A percentile compares a stretch with the other conserved stretches of the same genome.
phyloP scores from a whole-genome alignment of 1,140 invertebrate species.

The Cotesia vestalis region DNA sequence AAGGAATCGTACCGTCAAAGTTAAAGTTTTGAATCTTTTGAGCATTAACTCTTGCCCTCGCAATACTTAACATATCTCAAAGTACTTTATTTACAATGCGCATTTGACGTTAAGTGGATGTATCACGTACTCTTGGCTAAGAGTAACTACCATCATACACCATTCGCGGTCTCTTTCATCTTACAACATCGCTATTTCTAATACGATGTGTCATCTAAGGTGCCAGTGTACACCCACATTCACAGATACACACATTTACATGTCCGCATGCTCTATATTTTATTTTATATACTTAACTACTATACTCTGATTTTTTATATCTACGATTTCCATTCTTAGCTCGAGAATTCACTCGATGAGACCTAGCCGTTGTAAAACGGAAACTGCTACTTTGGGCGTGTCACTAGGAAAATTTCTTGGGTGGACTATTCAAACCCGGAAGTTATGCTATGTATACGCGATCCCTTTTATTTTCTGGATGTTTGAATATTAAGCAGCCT shows the following conservation, averaged over 20 bases:
- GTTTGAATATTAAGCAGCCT: neutral
- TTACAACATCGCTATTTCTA: slow-evolving; percentile 14
- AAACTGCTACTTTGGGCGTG: slow-evolving; percentile 24
- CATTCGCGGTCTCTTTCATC: slow-evolving; percentile 28
- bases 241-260: neutral
- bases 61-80: neutral
- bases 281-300: too few relatives aligned
- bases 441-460: neutral
- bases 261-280: neutral
- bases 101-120: slow-evolving; percentile 20
- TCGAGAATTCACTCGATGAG: neutral
- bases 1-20: neutral
- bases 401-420: slow-evolving; percentile 14
- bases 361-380: neutral
- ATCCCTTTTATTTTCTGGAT: neutral
- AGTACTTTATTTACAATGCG: slow-evolving; percentile 25
- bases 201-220: slow-evolving; percentile 13
- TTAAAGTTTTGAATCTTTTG: slow-evolving; percentile 3
- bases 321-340: neutral
- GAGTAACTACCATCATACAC: slow-evolving; percentile 13
- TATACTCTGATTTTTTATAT: neutral
- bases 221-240: neutral
- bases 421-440: slow-evolving; percentile 18
- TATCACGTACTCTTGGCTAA: slow-evolving; percentile 11
- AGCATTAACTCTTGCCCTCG: neutral